A percentile compares a stretch with the other conserved stretches of the same genome.
These are phyloP conservation scores for Gavialis gangeticus DNA, from an alignment of 2,113 vertebrate species.

Conservation along the genomic window DNA sequence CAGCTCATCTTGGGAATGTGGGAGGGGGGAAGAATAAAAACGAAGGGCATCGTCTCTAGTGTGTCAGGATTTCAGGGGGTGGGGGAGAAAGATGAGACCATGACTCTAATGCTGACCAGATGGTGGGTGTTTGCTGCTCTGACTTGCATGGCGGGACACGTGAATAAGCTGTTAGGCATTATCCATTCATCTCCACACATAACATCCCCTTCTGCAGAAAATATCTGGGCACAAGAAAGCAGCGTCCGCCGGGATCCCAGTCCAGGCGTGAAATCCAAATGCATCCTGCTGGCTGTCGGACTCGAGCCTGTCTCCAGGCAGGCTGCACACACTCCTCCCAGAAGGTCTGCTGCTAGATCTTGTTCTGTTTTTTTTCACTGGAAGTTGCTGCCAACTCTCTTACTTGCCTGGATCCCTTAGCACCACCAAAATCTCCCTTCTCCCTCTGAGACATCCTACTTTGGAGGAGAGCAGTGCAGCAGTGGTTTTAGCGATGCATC, in stretches of 20 bases:
- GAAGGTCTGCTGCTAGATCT: not conserved
- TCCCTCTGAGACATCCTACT: too few relatives aligned
- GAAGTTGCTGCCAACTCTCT: not conserved
- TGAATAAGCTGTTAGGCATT: constrained; percentile 5
- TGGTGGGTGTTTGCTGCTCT: constrained; percentile 61
- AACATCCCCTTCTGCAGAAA: not conserved
- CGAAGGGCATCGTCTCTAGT: constrained; percentile 13
- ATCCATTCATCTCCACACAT: not conserved
- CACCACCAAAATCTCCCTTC: not conserved
- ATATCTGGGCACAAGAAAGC: not conserved
- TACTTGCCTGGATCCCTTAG: not conserved
- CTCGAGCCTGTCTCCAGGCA: not conserved
- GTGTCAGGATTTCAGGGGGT: not conserved
- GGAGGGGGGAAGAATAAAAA: not conserved
- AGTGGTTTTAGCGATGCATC: not conserved
- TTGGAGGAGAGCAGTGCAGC: not conserved
- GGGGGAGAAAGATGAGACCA: constrained; percentile 9
- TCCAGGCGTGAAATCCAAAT: not conserved
- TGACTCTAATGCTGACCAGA: constrained; percentile 24
- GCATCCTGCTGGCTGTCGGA: not conserved
- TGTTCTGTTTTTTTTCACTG: not conserved
- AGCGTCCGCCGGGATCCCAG: not conserved
- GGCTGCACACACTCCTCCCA: not conserved
- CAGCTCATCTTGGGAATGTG: not conserved
- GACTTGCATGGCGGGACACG: constrained; percentile 31